Conservation (phyloP, 2,797 vertebrate genomes). For the Hippocampus kuda region DNA sequence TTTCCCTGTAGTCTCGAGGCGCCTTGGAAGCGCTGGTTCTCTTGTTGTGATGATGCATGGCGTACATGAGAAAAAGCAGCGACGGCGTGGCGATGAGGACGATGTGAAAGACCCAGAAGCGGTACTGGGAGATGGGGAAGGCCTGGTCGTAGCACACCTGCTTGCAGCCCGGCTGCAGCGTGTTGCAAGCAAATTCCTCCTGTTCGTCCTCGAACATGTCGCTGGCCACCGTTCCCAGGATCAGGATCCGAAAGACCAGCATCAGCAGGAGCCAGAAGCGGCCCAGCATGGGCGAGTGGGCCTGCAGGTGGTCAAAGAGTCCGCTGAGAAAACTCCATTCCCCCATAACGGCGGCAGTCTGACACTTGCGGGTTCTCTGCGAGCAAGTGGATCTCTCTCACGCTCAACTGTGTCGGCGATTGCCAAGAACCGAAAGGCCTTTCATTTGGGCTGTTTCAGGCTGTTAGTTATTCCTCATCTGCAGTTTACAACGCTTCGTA, state of each 20-base stretch:
- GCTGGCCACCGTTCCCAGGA: slow-evolving; percentile 83
- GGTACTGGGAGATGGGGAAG: slow-evolving; percentile 90
- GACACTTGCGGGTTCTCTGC: neutral
- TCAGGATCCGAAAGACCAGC: slow-evolving; percentile 85
- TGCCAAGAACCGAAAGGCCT: slow-evolving; percentile 7
- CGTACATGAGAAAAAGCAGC: slow-evolving; percentile 78
- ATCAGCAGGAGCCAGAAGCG: slow-evolving; percentile 87
- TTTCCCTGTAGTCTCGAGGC: neutral
- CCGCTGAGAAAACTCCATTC: slow-evolving; percentile 79
- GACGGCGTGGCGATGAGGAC: slow-evolving; percentile 83
- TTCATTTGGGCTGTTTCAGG: neutral
- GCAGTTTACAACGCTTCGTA: neutral
- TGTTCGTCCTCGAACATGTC: slow-evolving; percentile 89
- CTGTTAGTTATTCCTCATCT: neutral
- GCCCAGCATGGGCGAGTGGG: slow-evolving; percentile 82
- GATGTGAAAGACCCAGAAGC: slow-evolving; percentile 93
- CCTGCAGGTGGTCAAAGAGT: slow-evolving; percentile 75
- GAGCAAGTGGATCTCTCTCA: neutral
- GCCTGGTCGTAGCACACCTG: slow-evolving; percentile 84
- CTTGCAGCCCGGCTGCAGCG: slow-evolving; percentile 85
- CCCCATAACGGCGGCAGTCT: slow-evolving; percentile 63
- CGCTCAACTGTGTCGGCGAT: neutral
- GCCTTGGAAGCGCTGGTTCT: neutral
- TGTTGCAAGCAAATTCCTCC: slow-evolving; percentile 86
- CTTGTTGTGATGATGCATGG: slow-evolving; percentile 74